These are phyloP conservation scores for Cryptus armator DNA, from an alignment of 2,888 invertebrate species.

Conservation along the genomic window DNA sequence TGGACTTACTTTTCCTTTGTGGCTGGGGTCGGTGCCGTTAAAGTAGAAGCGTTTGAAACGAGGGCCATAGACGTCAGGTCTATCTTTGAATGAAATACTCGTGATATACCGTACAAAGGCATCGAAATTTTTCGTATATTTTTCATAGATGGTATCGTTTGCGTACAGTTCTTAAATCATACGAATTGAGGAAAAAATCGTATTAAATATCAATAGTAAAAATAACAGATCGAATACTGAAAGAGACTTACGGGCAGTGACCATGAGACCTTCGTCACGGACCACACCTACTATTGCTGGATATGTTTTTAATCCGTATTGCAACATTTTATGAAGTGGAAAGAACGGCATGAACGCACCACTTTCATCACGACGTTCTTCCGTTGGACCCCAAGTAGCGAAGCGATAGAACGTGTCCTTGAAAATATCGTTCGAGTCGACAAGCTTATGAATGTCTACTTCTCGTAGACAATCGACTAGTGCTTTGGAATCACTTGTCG, in stretches of 20 bases:
- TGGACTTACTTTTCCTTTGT: constrained; percentile 60
- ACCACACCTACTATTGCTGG: constrained; percentile 65
- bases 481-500: constrained; percentile 34
- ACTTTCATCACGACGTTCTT: neutral
- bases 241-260: constrained; percentile 44
- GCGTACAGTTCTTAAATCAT: constrained; percentile 43
- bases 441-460: neutral
- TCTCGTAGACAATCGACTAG: constrained; percentile 67
- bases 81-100: neutral
- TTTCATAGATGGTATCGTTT: constrained; percentile 47
- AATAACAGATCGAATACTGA: neutral
- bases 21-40: constrained; percentile 7
- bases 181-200: neutral
- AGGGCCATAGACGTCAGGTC: neutral
- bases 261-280: constrained; percentile 67
- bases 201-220: neutral
- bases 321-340: constrained; percentile 26
- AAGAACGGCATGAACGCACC: constrained; percentile 65
- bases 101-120: constrained; percentile 11
- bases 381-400: constrained; percentile 61
- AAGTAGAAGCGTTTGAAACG: constrained; percentile 53
- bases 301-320: constrained; percentile 33
- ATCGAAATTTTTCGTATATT: constrained; percentile 11
- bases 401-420: neutral
- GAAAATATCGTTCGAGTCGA: constrained; percentile 15